Evolutionary conservation across 2,797 vertebrate species (phyloP).

Genomic region (Tapera naevia): DNA sequence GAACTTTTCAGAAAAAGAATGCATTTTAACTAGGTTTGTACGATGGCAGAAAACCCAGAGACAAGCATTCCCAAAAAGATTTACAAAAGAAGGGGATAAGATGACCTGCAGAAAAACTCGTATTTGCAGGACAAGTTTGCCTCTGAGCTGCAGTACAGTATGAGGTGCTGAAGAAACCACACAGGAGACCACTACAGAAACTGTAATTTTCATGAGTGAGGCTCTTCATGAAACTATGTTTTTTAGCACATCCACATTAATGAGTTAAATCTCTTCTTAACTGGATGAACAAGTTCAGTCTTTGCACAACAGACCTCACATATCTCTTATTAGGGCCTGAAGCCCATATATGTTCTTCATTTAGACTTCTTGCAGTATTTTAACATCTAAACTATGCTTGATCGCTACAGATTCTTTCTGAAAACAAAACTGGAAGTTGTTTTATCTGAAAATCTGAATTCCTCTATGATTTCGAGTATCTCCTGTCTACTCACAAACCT

Average conservation of each 20-base stretch:
- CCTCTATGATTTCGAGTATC: not conserved
- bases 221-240: not conserved
- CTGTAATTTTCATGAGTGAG: not conserved
- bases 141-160: not conserved
- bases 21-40: not conserved
- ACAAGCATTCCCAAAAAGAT: not conserved
- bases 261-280: not conserved
- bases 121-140: not conserved
- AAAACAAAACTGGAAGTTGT: not conserved
- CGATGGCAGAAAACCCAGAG: not conserved
- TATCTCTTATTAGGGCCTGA: not conserved
- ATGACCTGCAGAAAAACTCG: not conserved
- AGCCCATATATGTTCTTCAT: not conserved
- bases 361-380: not conserved
- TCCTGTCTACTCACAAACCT: not conserved
- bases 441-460: not conserved
- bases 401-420: not conserved
- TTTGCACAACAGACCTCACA: not conserved
- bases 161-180: not conserved
- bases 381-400: not conserved
- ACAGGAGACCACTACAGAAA: not conserved
- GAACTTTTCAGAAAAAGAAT: not conserved
- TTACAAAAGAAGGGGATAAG: not conserved
- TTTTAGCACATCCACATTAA: not conserved
- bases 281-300: not conserved